Evolutionary conservation across 2,888 invertebrate species (phyloP).

Genomic region (Drosophila mayaguana): DNA sequence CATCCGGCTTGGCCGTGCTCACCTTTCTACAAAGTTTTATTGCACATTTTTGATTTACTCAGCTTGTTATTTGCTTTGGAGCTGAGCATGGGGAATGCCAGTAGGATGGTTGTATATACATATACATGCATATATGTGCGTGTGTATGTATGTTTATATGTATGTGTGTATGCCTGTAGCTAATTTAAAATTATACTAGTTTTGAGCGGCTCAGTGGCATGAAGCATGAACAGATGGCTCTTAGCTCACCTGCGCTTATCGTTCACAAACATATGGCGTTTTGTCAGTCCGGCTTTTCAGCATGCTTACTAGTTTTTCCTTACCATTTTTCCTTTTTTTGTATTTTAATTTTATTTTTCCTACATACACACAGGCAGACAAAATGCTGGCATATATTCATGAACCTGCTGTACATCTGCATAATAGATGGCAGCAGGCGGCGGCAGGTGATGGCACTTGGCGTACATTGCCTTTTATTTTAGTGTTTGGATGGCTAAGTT

Average conservation of each 20-base stretch:
- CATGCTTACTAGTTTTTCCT: slow-evolving; percentile 28
- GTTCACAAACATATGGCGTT: slow-evolving; percentile 74
- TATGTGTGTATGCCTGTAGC: slow-evolving; percentile 17
- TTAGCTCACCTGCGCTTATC: slow-evolving; percentile 54
- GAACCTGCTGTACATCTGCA: slow-evolving; percentile 79
- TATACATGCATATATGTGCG: too few relatives aligned
- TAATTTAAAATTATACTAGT: slow-evolving; percentile 77
- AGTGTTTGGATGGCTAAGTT: slow-evolving; percentile 58
- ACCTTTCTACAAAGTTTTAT: slow-evolving; percentile 66
- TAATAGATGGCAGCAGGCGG: slow-evolving; percentile 75
- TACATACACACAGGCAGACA: slow-evolving; percentile 50
- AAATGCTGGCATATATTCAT: slow-evolving; percentile 76
- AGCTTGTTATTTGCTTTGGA: slow-evolving; percentile 40
- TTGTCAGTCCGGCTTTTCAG: slow-evolving; percentile 67
- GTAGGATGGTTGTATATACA: background rate
- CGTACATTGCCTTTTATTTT: slow-evolving; percentile 78
- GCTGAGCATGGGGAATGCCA: slow-evolving; percentile 18
- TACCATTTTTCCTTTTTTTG: background rate
- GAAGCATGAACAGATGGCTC: slow-evolving; percentile 14
- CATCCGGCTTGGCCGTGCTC: slow-evolving; percentile 17
- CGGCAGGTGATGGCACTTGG: slow-evolving; percentile 76
- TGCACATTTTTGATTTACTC: slow-evolving; percentile 74
- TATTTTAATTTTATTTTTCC: slow-evolving; percentile 21
- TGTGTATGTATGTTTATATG: background rate
- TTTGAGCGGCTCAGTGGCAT: slow-evolving; percentile 48